Evolutionary conservation across 2,113 vertebrate species (phyloP), one percentile per base, ranked within the genome.

Genomic region (Eulacestoma nigropectus): DNA sequence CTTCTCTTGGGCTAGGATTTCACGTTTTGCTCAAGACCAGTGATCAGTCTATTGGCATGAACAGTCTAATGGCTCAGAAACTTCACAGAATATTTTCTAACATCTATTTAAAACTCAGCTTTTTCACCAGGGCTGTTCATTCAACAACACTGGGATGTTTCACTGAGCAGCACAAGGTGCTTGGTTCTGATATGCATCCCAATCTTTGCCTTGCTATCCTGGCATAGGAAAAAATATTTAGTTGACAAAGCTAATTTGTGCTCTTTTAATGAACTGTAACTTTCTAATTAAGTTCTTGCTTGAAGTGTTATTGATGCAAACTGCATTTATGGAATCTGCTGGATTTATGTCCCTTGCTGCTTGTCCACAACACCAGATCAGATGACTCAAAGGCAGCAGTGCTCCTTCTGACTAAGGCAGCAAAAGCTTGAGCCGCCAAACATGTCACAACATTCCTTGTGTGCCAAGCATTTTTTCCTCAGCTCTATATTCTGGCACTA

Each of bases 201-300:
- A 77, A 2, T 74, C 42, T 77, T 85, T 84, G 30, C 46, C 46
- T 37, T 91, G 25, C 46, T 84, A 27, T 72, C 53, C 73, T 89
- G 65, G 33, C 46, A 47, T 2, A 79, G 65, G 39, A 90, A 87
- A 81, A 87, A 80, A 15, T 4, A 33, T 16, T 6, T 65, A 78
- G 53, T 39, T 94, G 91, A 96, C 88, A 82, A 93, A 96, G 94
- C 69, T 64, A 74, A 92, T 59, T 57, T 65, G 15, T 88, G 25
- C 57, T 96, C 83, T 79, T 85, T 89, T 94, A 97, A 92, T 92
- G 95, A 93, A 87, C 17, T 81, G 60, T 52, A 91, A 62, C 74
- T 93, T 93, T 85, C 70, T 94, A 95, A 96, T 97, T 96, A 97
- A 92, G 72, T 30, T 22, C 6, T 92, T 80, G 11, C 74, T 83